Base-by-base conservation (phyloP, 2,113 vertebrate genomes). In the Charadrius vociferus region DNA sequence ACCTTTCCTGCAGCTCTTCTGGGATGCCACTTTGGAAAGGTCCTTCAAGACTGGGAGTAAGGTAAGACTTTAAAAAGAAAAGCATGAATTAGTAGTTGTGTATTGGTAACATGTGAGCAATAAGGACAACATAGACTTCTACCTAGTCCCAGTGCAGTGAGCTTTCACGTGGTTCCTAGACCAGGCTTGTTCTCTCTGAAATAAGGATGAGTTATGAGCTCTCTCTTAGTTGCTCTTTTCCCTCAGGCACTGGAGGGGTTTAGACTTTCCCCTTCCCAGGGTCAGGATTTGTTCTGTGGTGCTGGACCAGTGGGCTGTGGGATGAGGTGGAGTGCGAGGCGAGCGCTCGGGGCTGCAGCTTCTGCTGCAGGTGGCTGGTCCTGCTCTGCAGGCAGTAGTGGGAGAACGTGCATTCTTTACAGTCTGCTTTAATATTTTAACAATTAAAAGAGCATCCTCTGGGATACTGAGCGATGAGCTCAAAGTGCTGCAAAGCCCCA, bases 401-500 rank as follows among this genome's bases (percentile, higher is more conserved):
- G 43, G 50, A n/a, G 67, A 22, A 19, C 7, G 10, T 1, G 7
- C 9, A 0, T 8, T 10, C 58, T 47, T 30, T 37, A 7, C 4
- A 0, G 14, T 7, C n/a, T 14, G 1, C 37, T n/a, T 15, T 8
- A 11, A 8, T 6, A 7, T 5, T 39, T 8, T 32, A 49, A 6
- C 27, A 36, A 13, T 29, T 11, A 5, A 18, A 71, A 30, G 22
- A 53, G n/a, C 52, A 47, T n/a, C 23, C n/a, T 55, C 50, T 17
- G 47, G 29, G 39, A 16, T 3, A 8, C 21, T 1, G 16, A 10
- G 3, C 2, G 21, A 20, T 17, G 36, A 6, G 7, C 23, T 12
- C 1, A 0, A 2, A 4, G 52, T 26, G 39, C 29, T 4, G 1
- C 0, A 6, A 17, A 36, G 79, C 9, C 27, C 26, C 4, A 2